A percentile compares a stretch with the other conserved stretches of the same genome.
phyloP scores from a whole-genome alignment of 2,113 vertebrate genomes.

The Callopanchax toddi region DNA sequence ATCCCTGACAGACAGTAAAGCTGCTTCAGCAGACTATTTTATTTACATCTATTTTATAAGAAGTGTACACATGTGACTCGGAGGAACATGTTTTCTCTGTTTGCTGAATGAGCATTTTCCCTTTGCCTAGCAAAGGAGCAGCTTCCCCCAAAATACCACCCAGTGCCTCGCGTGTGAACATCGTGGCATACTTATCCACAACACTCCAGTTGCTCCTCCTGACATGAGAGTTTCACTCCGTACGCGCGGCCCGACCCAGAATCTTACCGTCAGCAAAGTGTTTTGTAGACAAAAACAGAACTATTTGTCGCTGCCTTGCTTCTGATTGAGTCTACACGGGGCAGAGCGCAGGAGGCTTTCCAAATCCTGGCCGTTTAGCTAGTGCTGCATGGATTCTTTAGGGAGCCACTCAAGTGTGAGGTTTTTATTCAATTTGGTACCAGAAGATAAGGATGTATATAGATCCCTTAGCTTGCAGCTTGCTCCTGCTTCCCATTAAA shows the following conservation, averaged over 20 bases:
- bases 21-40: not conserved
- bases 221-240: constrained; percentile 11
- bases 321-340: not conserved
- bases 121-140: not conserved
- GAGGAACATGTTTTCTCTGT: no score
- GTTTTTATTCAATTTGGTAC: constrained; percentile 5
- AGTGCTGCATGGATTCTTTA: constrained; percentile 1
- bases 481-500: constrained; percentile 26
- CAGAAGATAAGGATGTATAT: constrained; percentile 21
- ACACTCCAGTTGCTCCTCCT: not conserved
- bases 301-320: constrained; percentile 8
- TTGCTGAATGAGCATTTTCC: not conserved
- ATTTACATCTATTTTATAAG: no score
- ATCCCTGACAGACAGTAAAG: no score
- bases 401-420: constrained; percentile 16
- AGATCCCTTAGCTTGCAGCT: not conserved
- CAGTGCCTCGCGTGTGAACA: no score
- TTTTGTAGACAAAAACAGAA: constrained; percentile 24
- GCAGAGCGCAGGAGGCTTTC: not conserved
- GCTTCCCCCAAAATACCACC: not conserved
- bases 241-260: constrained; percentile 17
- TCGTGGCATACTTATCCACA: not conserved
- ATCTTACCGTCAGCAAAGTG: constrained; percentile 17
- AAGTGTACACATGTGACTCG: not conserved
- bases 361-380: constrained; percentile 5